Evolutionary conservation across 2,888 invertebrate genomes (phyloP), one percentile per base, ranked within the genome.

Genomic region (Aquatica leii): DNA sequence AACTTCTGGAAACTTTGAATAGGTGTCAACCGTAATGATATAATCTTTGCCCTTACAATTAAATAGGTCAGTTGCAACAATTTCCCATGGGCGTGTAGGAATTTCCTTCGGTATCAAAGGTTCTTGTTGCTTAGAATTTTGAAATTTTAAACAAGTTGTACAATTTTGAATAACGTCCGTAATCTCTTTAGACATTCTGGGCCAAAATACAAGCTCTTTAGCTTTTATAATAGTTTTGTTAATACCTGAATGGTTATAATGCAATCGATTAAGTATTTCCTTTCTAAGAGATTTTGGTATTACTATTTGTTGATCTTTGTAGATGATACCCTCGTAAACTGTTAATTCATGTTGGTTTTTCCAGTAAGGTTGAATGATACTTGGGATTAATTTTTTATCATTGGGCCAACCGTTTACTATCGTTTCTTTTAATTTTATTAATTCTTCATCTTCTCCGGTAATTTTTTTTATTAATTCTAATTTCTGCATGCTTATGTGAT

Each of bases 51-150:
- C 31, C 31, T 31, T 31, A 31, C 31, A 31, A 31, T 31, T 31
- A 9, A 31, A 31, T 31, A 31, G 4, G 31, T 31, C 31, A 31
- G 31, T 31, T 31, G 40, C 40, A 3, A 40, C 40, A 3, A 40
- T n/a, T 40, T 54, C 14, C 48, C 60, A 60, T 5, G 52, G 52
- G 24, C 17, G 24, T 14, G 24, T 52, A 17, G 59, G 43, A 52
- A 52, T 12, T 24, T 51, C 59, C 14, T 43, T 40, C 41, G 11
- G 18, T 11, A 58, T 37, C 40, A 58, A 8, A 4, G n/a, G 15
- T 51, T 50, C 50, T 15, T 50, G 50, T 21, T 51, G 1, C 24
- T 52, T 24, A 43, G 8, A 52, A 41, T 59, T 59, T 14, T 59
- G 59, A 41, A 14, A 51, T 37, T 35, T 59, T 6, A 59, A 35